A percentile compares a stretch with the other conserved stretches of the same genome.
phyloP scores from a whole-genome alignment of 2,888 invertebrate species.

The Cantharis lateralis region DNA sequence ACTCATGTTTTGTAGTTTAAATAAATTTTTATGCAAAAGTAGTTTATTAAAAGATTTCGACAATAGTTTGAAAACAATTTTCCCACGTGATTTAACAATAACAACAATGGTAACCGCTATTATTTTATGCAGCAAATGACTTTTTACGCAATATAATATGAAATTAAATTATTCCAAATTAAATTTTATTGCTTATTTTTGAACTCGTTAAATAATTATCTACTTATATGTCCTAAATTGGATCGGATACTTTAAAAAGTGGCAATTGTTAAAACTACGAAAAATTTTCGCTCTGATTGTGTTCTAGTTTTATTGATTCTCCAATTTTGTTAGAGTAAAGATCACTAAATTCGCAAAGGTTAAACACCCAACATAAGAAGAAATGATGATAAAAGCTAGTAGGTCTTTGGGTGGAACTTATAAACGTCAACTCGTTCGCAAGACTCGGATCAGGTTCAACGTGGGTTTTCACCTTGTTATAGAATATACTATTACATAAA shows the following conservation, averaged over 20 bases:
- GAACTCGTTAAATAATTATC: background rate
- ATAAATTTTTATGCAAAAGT: slow-evolving; percentile 22
- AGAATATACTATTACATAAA: too few species aligned
- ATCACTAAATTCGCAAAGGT: background rate
- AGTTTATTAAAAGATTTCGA: slow-evolving; percentile 21
- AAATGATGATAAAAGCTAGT: background rate
- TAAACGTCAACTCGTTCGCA: background rate
- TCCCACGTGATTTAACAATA: slow-evolving; percentile 31
- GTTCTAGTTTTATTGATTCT: background rate
- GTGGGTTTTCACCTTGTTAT: too few species aligned
- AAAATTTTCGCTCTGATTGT: background rate
- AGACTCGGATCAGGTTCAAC: background rate
- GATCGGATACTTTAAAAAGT: slow-evolving; percentile 10
- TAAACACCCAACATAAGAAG: background rate
- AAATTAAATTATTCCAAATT: slow-evolving; percentile 16
- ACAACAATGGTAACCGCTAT: slow-evolving; percentile 30
- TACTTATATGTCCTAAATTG: slow-evolving; percentile 20
- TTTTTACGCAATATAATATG: slow-evolving; percentile 15
- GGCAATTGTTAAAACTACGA: background rate
- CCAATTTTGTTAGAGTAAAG: background rate
- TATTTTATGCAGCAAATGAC: slow-evolving; percentile 22
- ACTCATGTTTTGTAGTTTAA: slow-evolving; percentile 18
- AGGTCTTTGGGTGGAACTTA: background rate
- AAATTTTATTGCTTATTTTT: slow-evolving; percentile 17
- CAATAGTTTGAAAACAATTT: slow-evolving; percentile 25